Evolutionary conservation across 2,888 invertebrate genomes (phyloP).

Genomic region (Drosophila vallismaia): DNA sequence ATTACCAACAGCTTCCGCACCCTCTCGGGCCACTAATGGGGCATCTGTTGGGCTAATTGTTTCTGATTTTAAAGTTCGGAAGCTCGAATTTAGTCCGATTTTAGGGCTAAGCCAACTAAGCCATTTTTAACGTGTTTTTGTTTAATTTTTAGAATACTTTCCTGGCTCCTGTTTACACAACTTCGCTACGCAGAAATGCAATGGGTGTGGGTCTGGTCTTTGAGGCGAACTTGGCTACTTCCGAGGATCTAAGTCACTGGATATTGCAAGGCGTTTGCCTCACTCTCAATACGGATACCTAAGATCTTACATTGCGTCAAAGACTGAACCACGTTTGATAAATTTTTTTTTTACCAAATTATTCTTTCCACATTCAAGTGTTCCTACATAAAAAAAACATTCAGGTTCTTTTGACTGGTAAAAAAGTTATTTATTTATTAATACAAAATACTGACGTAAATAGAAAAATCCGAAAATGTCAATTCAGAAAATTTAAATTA

Average conservation of each 20-base stretch:
- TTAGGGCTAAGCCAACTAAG: conserved; percentile 11
- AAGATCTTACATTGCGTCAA: neutral
- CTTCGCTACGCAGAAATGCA: conserved; percentile 92
- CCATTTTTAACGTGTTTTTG: neutral
- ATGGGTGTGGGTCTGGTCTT: conserved; percentile 97
- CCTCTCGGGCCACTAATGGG: conserved; percentile 57
- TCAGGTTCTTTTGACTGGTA: neutral
- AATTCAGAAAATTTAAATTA: neutral
- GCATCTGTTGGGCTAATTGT: conserved; percentile 77
- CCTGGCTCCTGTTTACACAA: conserved; percentile 95
- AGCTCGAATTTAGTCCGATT: conserved; percentile 25
- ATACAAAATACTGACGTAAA: neutral
- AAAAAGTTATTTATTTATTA: neutral
- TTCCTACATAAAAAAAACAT: conserved; percentile 16
- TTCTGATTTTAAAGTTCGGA: conserved; percentile 69
- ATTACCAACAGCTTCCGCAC: conserved; percentile 61
- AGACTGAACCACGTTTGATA: conserved; percentile 12
- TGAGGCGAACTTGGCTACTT: conserved; percentile 93
- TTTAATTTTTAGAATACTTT: conserved; percentile 89
- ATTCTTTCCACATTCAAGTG: conserved; percentile 41
- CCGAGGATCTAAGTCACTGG: conserved; percentile 95
- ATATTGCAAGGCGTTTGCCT: conserved; percentile 95
- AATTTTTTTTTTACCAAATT: conserved; percentile 19
- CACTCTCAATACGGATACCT: conserved; percentile 90
- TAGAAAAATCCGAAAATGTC: no score